These are phyloP conservation scores for Hemicordylus capensis DNA, from an alignment of 2,113 vertebrate genomes.

Conservation along the genomic window DNA sequence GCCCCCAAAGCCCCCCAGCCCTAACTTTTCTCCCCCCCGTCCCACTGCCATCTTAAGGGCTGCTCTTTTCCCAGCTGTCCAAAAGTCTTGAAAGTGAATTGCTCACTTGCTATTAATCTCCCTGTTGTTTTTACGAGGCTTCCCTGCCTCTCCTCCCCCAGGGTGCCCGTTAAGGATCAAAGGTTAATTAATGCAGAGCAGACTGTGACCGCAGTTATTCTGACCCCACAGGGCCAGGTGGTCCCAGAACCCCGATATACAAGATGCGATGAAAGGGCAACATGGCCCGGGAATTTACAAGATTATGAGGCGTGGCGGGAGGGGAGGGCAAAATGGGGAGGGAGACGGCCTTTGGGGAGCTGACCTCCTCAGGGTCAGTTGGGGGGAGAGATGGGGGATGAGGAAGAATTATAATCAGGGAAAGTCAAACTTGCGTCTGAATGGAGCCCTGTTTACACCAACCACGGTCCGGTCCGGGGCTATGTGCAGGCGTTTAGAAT, in stretches of 20 bases:
- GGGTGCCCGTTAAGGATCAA: slow-evolving; percentile 32
- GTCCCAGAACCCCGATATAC: slow-evolving; percentile 36
- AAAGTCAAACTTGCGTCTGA: neutral
- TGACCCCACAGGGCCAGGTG: slow-evolving; percentile 38
- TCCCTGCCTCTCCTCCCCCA: neutral
- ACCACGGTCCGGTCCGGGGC: neutral
- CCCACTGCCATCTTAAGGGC: neutral
- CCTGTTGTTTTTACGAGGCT: slow-evolving; percentile 21
- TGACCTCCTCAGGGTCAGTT: slow-evolving; percentile 9
- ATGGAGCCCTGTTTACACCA: neutral
- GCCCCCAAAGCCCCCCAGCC: neutral
- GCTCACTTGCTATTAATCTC: slow-evolving; percentile 15
- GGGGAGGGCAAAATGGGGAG: neutral
- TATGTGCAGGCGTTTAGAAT: no score
- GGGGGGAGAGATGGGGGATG: neutral
- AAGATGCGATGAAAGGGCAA: slow-evolving; percentile 38
- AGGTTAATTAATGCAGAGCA: slow-evolving; percentile 47
- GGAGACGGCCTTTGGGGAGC: neutral
- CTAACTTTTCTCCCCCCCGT: neutral
- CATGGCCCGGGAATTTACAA: slow-evolving; percentile 9
- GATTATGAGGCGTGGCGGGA: slow-evolving; percentile 20
- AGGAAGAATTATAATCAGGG: neutral
- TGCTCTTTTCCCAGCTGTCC: neutral
- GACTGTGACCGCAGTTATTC: slow-evolving; percentile 32
- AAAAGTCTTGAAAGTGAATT: neutral